phyloP scores from a whole-genome alignment of 1,140 invertebrate genomes.

The Holotrichia oblita region DNA sequence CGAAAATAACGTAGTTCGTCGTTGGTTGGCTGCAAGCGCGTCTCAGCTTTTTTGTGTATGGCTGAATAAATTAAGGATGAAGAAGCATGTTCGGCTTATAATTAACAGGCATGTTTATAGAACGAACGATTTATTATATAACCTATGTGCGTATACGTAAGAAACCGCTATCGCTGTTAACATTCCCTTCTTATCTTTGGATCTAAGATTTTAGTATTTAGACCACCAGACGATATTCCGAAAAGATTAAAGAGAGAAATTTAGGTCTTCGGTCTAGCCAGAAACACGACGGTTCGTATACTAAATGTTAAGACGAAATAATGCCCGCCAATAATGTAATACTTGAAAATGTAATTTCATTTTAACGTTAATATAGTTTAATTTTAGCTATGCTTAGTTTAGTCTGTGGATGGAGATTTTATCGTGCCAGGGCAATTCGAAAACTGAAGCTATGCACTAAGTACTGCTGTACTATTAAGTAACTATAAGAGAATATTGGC shows the following conservation, averaged over 20 bases:
- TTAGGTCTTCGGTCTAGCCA: neutral
- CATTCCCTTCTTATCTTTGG: constrained; percentile 21
- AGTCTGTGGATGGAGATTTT: too few species aligned
- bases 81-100: constrained; percentile 27
- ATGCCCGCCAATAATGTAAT: too few species aligned
- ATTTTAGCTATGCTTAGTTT: too few species aligned
- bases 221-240: constrained; percentile 11
- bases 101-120: constrained; percentile 25
- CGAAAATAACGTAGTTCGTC: neutral
- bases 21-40: neutral
- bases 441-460: too few species aligned
- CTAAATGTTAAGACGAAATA: too few species aligned
- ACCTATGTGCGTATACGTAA: neutral
- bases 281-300: neutral
- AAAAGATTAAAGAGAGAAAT: constrained; percentile 19
- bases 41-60: neutral
- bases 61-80: constrained; percentile 17
- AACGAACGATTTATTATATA: constrained; percentile 10
- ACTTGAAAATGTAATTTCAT: too few species aligned
- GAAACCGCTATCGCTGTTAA: constrained; percentile 26
- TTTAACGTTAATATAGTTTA: too few species aligned
- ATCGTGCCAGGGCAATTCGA: too few species aligned
- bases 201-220: constrained; percentile 23
- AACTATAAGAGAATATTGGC: too few species aligned
- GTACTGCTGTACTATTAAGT: too few species aligned